phyloP scores from a whole-genome alignment of 1,140 invertebrate species.

The Bactericera cockerelli region DNA sequence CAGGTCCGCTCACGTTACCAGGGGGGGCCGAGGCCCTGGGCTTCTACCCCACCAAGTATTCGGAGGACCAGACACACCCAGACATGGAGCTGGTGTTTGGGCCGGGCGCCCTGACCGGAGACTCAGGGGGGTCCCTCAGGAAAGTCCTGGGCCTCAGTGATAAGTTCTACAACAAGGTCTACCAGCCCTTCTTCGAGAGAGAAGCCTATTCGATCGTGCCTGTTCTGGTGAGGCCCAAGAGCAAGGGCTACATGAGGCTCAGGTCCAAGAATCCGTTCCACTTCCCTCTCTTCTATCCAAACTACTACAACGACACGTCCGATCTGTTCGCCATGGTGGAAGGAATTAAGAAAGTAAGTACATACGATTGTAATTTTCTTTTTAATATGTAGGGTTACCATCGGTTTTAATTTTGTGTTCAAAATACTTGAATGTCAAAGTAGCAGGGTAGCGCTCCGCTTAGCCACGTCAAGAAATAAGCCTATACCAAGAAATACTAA shows the following conservation, averaged over 20 bases:
- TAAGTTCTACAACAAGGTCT: conserved; percentile 19
- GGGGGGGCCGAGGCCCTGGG: conserved; percentile 31
- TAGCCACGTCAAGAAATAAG: no score
- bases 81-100: conserved; percentile 67
- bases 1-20: conserved; percentile 27
- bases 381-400: no score
- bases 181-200: conserved; percentile 17
- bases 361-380: not conserved
- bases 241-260: conserved; percentile 32
- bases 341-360: conserved; percentile 36
- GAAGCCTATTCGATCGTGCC: conserved; percentile 32
- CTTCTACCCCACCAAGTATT: conserved; percentile 33
- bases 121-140: conserved; percentile 45
- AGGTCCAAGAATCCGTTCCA: conserved; percentile 36
- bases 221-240: conserved; percentile 34
- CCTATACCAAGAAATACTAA: no score
- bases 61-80: conserved; percentile 31
- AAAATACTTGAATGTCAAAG: no score
- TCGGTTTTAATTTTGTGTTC: no score
- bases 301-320: conserved; percentile 29
- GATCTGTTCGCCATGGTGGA: conserved; percentile 28
- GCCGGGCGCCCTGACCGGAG: conserved; percentile 51
- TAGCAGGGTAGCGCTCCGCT: no score
- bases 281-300: conserved; percentile 42
- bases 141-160: conserved; percentile 28